Conservation (phyloP, 2,113 vertebrate species). For the Tetrao urogallus region DNA sequence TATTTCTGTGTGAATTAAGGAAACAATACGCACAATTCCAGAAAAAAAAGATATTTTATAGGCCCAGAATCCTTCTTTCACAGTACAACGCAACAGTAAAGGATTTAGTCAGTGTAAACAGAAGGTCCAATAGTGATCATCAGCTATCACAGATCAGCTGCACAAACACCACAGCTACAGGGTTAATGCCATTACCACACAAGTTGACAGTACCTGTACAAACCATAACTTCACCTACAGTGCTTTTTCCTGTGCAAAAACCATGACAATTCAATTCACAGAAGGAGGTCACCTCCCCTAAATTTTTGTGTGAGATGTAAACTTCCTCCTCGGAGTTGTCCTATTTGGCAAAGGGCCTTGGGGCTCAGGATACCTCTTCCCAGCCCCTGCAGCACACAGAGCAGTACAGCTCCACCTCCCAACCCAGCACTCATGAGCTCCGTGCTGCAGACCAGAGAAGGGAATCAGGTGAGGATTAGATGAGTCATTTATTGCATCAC, state of each 20-base stretch:
- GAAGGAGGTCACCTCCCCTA: constrained; percentile 11
- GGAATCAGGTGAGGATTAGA: background rate
- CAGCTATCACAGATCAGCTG: constrained; percentile 65
- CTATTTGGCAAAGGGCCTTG: background rate
- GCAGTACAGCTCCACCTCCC: background rate
- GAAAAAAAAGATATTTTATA: constrained; percentile 14
- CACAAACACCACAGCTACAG: constrained; percentile 58
- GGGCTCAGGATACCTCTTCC: background rate
- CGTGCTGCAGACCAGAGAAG: background rate
- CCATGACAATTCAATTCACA: constrained; percentile 45
- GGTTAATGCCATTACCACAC: constrained; percentile 52
- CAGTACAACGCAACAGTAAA: constrained; percentile 61
- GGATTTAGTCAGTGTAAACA: constrained; percentile 70
- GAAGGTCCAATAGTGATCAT: constrained; percentile 65
- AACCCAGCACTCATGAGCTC: background rate
- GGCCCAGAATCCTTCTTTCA: constrained; percentile 63
- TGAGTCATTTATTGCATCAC: background rate
- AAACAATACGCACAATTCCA: constrained; percentile 41
- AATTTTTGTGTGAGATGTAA: background rate
- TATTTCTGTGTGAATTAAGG: constrained; percentile 50
- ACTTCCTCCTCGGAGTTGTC: background rate
- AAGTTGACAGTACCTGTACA: constrained; percentile 40
- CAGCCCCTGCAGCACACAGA: background rate
- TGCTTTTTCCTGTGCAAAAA: constrained; percentile 53
- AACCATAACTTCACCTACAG: constrained; percentile 48